Base-by-base conservation (phyloP, 2,797 vertebrate species). In the Peromyscus melanophrys region DNA sequence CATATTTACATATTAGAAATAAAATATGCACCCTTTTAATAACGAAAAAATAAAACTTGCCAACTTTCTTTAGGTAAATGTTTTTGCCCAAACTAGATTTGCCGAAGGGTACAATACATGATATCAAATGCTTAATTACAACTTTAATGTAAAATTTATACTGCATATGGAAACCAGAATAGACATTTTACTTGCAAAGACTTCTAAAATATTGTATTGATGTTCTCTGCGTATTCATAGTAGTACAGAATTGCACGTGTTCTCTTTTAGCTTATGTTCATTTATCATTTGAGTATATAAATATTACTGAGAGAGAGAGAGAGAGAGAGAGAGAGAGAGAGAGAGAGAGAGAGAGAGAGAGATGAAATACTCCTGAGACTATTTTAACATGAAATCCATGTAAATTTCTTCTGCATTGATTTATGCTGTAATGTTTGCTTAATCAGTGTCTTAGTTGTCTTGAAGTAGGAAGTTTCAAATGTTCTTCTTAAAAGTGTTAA, bases 381-480 rank as follows among this genome's bases (percentile, higher is more conserved):
- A 13, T 63, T 76, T 93, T 85, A 84, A 81, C 67, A 78, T 55
- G n/a, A 96, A 89, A 49, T 52, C 1, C 63, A 40, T n/a, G 63
- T 13, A 91, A 76, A 61, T 90, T 83, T 89, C 29, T 34, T n/a
- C 34, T 31, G 37, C 86, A 87, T 55, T 78, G 9, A 71, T 80
- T 23, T 69, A 13, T 78, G 69, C 93, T 19, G 11, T 16, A 85
- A 52, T 71, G 10, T 90, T 57, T 40, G 9, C 95, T 34, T 55
- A 89, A 91, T 94, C 63, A 87, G 21, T 81, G 65, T 86, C 37
- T 75, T 27, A 69, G 95, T 82, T 95, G n/a, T 65, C 96, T 90
- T 82, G 96, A 96, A 96, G 14, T 76, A 52, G 89, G 98, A 97
- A 97, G 80, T 92, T 95, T 93, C 49, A 95, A 4, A 92, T 78